Conservation (phyloP, 1,140 invertebrate genomes). For the Penaeus indicus region DNA sequence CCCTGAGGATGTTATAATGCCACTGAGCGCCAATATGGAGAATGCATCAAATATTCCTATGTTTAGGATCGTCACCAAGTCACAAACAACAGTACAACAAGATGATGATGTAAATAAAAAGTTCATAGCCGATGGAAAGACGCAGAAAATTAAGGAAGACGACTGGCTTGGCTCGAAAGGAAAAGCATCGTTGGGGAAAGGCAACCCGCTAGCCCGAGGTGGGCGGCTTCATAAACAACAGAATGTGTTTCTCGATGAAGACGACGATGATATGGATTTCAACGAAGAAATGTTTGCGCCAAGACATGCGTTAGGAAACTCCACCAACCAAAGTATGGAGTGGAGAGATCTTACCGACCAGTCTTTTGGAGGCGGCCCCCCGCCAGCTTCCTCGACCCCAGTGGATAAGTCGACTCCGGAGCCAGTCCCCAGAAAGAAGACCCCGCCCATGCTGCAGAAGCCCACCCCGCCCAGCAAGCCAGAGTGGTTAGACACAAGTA, state of each 20-base stretch:
- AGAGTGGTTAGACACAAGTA: no score
- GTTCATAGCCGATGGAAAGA: conserved; percentile 50
- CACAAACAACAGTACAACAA: conserved; percentile 9
- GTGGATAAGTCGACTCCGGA: no score
- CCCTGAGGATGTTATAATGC: conserved; percentile 9
- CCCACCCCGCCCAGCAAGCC: no score
- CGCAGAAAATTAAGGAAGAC: conserved; percentile 36
- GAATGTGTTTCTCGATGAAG: conserved; percentile 1
- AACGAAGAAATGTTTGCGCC: conserved; percentile 54
- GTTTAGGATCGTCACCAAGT: conserved; percentile 49
- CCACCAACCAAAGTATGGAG: background rate
- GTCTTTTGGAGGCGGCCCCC: no score
- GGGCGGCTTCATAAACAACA: background rate
- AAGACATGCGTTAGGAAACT: background rate
- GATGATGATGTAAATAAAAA: conserved; percentile 14
- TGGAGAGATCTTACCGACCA: no score
- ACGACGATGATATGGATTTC: conserved; percentile 48
- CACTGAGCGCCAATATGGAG: background rate
- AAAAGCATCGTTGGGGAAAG: background rate
- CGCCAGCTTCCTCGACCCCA: no score
- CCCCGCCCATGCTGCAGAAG: no score
- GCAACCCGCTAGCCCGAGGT: conserved; percentile 33
- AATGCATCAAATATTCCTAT: conserved; percentile 37
- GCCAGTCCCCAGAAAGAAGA: no score
- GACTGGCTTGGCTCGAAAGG: conserved; percentile 24